Percentiles rank a stretch among this genome's conserved stretches.
phyloP scores from a whole-genome alignment of 92 coral and sea anemone species.

The Phymanthus crucifer region DNA sequence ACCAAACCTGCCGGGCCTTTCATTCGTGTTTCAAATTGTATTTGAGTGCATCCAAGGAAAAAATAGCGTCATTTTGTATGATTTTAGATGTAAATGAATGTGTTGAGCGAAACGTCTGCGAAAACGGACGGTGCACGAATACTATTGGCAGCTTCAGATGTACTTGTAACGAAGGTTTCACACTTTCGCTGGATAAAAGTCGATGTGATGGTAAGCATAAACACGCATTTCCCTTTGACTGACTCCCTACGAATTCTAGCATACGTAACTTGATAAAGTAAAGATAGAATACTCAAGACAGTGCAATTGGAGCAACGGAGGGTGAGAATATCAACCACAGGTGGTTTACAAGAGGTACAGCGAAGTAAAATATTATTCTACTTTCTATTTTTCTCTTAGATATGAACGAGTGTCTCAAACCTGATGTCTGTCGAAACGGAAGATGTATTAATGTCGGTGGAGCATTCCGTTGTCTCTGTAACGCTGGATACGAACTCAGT shows the following conservation, averaged over 20 bases:
- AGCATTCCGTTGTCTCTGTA: conserved; percentile 77
- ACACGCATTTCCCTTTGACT: background rate
- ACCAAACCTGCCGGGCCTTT: too few relatives aligned
- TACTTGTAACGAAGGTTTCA: conserved; percentile 49
- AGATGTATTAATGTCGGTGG: conserved; percentile 66
- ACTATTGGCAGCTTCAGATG: conserved; percentile 62
- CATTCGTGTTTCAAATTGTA: too few relatives aligned
- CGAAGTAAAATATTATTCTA: too few relatives aligned
- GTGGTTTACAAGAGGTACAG: background rate
- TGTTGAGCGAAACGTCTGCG: conserved; percentile 53
- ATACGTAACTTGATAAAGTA: too few relatives aligned
- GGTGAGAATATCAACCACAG: too few relatives aligned
- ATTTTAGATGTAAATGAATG: conserved; percentile 63
- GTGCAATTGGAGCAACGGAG: too few relatives aligned
- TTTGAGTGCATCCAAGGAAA: background rate
- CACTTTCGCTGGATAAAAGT: conserved; percentile 35
- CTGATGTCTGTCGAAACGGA: conserved; percentile 65
- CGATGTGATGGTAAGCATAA: conserved; percentile 50
- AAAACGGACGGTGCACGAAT: conserved; percentile 60
- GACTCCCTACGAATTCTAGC: background rate
- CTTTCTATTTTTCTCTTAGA: conserved; percentile 30
- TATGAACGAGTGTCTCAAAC: conserved; percentile 70
- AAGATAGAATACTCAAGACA: too few relatives aligned
- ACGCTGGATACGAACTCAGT: conserved; percentile 71
- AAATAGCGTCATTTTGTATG: background rate